These are phyloP conservation scores for Trachymyrmex septentrionalis DNA, from an alignment of 1,140 invertebrate species.

Conservation along the genomic window DNA sequence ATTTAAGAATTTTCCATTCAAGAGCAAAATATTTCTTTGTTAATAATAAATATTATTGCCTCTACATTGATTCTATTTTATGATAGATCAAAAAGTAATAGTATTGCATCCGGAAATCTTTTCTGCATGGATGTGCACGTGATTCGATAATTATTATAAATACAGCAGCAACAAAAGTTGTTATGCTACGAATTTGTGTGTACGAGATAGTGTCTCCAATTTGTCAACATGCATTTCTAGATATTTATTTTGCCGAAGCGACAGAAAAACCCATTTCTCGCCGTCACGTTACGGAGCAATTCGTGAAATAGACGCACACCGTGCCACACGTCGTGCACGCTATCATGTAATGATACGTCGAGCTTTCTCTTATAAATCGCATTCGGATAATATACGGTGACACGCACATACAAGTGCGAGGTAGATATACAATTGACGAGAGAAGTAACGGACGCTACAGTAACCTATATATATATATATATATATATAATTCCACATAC, in stretches of 20 bases:
- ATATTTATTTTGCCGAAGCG: not conserved
- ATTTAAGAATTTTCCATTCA: too few relatives aligned
- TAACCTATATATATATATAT: not conserved
- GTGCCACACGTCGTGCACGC: not conserved
- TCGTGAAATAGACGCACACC: not conserved
- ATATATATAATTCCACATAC: slow-evolving; percentile 28
- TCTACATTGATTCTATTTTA: too few relatives aligned
- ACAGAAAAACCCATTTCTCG: not conserved
- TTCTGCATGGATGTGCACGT: too few relatives aligned
- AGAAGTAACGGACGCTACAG: not conserved
- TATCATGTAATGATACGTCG: slow-evolving; percentile 45
- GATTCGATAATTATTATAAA: not conserved
- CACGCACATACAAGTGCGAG: not conserved
- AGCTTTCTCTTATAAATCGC: slow-evolving; percentile 50
- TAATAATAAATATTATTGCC: too few relatives aligned
- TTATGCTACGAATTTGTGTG: not conserved
- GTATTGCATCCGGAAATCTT: too few relatives aligned
- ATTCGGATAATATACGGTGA: slow-evolving; percentile 38
- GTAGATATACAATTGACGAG: slow-evolving; percentile 1
- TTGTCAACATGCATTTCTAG: not conserved
- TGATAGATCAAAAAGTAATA: too few relatives aligned
- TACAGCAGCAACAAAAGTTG: not conserved
- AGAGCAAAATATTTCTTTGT: too few relatives aligned
- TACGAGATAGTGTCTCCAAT: not conserved
- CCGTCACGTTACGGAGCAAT: slow-evolving; percentile 17